Evolutionary conservation across 2,888 invertebrate species (phyloP), one percentile per base, ranked within the genome.

Genomic region (Dioctria linearis): DNA sequence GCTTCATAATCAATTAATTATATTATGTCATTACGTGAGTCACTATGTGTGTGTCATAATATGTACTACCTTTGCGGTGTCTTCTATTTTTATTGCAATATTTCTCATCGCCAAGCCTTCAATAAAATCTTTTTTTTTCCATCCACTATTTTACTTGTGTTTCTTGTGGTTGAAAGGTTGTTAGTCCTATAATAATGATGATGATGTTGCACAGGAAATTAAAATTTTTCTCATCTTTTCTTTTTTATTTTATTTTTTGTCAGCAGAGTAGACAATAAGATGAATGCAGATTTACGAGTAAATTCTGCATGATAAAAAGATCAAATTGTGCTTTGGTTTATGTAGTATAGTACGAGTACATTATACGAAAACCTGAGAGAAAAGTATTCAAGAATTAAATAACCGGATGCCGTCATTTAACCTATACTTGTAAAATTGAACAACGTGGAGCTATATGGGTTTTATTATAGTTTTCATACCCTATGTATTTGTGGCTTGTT

Each of bases 361-460:
- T 25, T 25, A 25, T 25, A 25, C 39, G 69, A 54, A 51, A 39
- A 51, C 37, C 69, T 69, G 51, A 69, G 11, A 11, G 54, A 40
- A 25, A 25, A 51, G 51, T 51, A 69, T 69, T 69, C 69, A 69
- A 51, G 69, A 69, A 69, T 69, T 51, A 69, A 69, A 69, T 69
- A 69, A 51, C 69, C 69, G 69, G 69, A 69, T 69, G 69, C 49
- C 69, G 69, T 51, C 69, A 69, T 39, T 69, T 69, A 69, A 69
- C 69, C 51, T 54, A 69, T 39, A 69, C 69, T 69, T 51, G 40
- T n/a, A 54, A 54, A 11, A 11, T 2, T 4, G 6, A n/a, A 54
- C 54, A n/a, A 54, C 6, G 49, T 11, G 11, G 54, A 25, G 25
- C 25, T 25, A 25, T 25, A 25, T 25, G 25, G 25, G 25, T 25